Base-by-base conservation (phyloP, 2,113 vertebrate genomes). In the Lynx canadensis region DNA sequence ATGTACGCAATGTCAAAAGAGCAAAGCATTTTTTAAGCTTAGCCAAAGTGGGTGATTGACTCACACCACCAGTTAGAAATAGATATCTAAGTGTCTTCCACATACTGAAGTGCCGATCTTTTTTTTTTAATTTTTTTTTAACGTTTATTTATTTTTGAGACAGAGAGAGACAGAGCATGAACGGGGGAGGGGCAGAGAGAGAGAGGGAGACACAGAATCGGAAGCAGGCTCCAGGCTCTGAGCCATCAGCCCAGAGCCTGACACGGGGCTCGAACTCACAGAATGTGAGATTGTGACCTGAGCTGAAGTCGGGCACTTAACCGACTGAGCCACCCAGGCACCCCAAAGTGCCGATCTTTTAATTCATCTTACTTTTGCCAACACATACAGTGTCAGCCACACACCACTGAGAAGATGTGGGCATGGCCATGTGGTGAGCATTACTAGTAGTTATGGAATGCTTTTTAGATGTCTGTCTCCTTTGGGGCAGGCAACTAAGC, bases 1-100 rank as follows among this genome's bases (percentile, higher is more conserved):
- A 73, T 69, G 48, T 65, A 85, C 94, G 29, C 74, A 96, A 87
- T 74, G 21, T 74, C 25, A 93, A 95, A 95, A 92, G 41, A 91
- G 91, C 5, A 3, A 50, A 65, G 2, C 9, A 33, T 21, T 93
- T 94, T 86, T 76, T 29, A 89, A 85, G 27, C 55, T 96, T 71
- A 91, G 21, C 48, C 48, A 82, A 71, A 84, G 55, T 85, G 15
- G 5, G 23, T 41, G 27, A 93, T 19, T 66, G 81, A 41, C 33
- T 82, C 63, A 91, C 25, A 79, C 25, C 16, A 45, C 48, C 19
- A 31, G 18, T 71, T 92, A 92, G 74, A 90, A 95, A 79, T 41
- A 65, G 27, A 85, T 55, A 68, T 81, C 12, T 68, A 65, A 31
- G 66, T 45, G 50, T 91, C 41, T 92, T 95, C 71, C 27, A 45